These are phyloP conservation scores for Astreopora myriophthalma DNA, from an alignment of 64 coral and sea anemone species.

Conservation along the genomic window DNA sequence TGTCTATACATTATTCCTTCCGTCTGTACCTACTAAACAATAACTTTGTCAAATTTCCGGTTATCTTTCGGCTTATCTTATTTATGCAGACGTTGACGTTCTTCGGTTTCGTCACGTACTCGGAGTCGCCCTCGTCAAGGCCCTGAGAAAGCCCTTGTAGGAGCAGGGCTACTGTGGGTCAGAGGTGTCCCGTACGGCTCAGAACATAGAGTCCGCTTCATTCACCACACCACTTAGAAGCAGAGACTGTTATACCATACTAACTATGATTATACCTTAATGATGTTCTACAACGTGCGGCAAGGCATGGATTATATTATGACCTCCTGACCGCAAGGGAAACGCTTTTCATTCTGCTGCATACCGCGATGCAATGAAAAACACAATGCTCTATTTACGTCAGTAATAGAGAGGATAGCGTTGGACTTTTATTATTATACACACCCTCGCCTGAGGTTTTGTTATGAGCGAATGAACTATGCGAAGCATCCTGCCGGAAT, in stretches of 20 bases:
- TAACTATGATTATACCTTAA: too few species aligned
- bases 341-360: not conserved
- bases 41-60: not conserved
- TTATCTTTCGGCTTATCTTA: not conserved
- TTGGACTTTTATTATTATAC: not conserved
- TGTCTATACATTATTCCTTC: not conserved
- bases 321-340: conserved; percentile 6
- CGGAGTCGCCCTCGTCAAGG: not conserved
- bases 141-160: not conserved
- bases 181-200: too few species aligned
- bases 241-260: too few species aligned
- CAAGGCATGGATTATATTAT: not conserved
- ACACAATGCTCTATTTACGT: not conserved
- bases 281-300: not conserved
- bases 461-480: not conserved
- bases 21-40: not conserved
- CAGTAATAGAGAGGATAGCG: not conserved
- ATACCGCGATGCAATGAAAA: not conserved
- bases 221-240: too few species aligned
- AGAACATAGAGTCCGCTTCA: too few species aligned
- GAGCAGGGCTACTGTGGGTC: too few species aligned
- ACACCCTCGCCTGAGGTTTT: not conserved
- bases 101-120: not conserved
- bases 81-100: not conserved
- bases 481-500: not conserved